Conservation (phyloP, 2,113 vertebrate genomes). For the Tangachromis dhanisi region DNA sequence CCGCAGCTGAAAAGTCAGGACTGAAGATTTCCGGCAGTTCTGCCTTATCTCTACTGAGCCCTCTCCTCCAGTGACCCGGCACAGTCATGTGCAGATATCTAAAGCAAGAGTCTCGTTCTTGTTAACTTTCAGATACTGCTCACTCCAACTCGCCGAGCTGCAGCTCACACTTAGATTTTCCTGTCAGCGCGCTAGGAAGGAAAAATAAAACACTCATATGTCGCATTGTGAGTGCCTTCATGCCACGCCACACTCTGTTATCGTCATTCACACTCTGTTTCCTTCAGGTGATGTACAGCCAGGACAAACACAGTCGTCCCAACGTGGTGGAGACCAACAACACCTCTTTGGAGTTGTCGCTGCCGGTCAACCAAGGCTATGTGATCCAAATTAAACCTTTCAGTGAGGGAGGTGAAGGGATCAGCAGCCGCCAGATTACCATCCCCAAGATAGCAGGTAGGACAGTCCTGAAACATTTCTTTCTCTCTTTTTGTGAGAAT, state of each 20-base stretch:
- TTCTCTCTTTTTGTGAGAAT: not conserved
- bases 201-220: not conserved
- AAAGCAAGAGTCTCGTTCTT: not conserved
- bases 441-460: slow-evolving; percentile 82
- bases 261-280: not conserved
- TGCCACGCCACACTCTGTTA: not conserved
- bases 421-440: slow-evolving; percentile 88
- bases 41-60: not conserved
- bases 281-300: slow-evolving; percentile 87
- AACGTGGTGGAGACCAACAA: slow-evolving; percentile 91
- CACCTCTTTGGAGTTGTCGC: slow-evolving; percentile 87
- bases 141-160: not conserved
- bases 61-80: not conserved
- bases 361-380: slow-evolving; percentile 90
- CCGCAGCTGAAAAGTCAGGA: not conserved
- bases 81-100: not conserved
- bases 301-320: slow-evolving; percentile 82
- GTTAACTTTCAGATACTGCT: not conserved
- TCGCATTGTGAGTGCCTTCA: not conserved
- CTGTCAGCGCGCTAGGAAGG: not conserved
- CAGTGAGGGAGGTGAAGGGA: slow-evolving; percentile 92
- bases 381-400: slow-evolving; percentile 90
- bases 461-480: not conserved
- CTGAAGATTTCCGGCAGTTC: not conserved
- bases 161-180: not conserved